phyloP scores from a whole-genome alignment of 2,888 invertebrate genomes.

The Tetragonisca angustula region DNA sequence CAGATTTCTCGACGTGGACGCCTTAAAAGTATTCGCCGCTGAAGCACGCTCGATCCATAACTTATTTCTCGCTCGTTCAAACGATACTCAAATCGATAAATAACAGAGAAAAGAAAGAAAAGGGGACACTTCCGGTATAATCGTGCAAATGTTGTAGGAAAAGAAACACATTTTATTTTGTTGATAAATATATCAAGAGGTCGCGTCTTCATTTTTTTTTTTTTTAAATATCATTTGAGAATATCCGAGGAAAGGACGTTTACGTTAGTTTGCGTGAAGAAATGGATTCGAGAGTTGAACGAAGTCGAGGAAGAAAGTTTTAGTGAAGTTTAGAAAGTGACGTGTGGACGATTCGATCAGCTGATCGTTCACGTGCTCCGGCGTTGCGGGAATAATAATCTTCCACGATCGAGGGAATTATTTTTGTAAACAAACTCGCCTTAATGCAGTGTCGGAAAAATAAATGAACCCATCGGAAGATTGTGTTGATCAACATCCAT shows the following conservation, averaged over 20 bases:
- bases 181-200: neutral
- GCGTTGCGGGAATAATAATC: conserved; percentile 14
- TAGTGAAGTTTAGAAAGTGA: neutral
- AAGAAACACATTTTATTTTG: neutral
- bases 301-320: neutral
- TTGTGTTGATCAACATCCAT: neutral
- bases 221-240: neutral
- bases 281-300: neutral
- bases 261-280: neutral
- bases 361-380: conserved; percentile 49
- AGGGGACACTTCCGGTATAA: neutral
- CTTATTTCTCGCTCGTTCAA: too few species aligned
- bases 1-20: conserved; percentile 60
- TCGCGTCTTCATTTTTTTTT: too few species aligned
- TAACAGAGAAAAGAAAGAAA: neutral
- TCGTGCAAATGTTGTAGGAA: neutral
- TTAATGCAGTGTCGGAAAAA: neutral
- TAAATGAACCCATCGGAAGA: neutral
- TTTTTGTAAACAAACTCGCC: neutral
- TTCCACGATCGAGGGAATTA: neutral
- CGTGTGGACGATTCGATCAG: conserved; percentile 36
- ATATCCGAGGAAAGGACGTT: neutral
- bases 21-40: conserved; percentile 68
- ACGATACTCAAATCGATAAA: neutral
- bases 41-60: conserved; percentile 12